Base-by-base conservation (phyloP, 2,797 vertebrate species). In the Garrulus glandarius region DNA sequence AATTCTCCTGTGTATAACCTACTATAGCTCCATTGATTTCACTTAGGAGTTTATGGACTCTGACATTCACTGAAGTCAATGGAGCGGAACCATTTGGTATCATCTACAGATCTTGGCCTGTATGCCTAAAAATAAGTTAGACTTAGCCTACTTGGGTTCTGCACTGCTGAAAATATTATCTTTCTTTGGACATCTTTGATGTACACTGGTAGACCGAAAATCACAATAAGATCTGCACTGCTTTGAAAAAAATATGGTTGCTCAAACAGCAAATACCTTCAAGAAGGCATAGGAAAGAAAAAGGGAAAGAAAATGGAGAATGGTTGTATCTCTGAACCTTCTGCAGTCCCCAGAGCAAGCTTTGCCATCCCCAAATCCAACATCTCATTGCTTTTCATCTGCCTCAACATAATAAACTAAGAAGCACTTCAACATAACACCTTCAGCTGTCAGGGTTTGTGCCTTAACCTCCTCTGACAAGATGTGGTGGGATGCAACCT, bases 21-120 rank as follows among this genome's bases (percentile, higher is more conserved):
- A 39, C 65, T 24, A 44, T 29, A 29, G 78, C n/a, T 83, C 11
- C 84, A 92, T 61, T 83, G 84, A 87, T 83, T 87, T 72, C 41
- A 78, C 65, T 83, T 18, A 39, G 47, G 65, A 24, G 21, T 83
- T 83, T 72, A 78, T 67, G 60, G 53, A 83, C 78, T 77, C 71
- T 44, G 41, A 39, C 47, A 78, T 55, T 49, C 41, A 18, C 36
- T 44, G 53, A 55, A 72, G 59, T 72, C 78, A 87, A 61, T 13
- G 50, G 24, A 44, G 36, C 2, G 5, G 46, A 78, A 34, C 22
- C n/a, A 39, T 72, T 72, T 61, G 72, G 78, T 67, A 67, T 39
- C 71, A 78, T 39, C 65, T 21, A n/a, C 11, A 67, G 29, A 37
- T 72, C 59, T 77, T 67, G 59, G 21, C 18, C 20, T 43, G 18